phyloP scores from a whole-genome alignment of 2,888 invertebrate genomes.

The Lymantria dispar region DNA sequence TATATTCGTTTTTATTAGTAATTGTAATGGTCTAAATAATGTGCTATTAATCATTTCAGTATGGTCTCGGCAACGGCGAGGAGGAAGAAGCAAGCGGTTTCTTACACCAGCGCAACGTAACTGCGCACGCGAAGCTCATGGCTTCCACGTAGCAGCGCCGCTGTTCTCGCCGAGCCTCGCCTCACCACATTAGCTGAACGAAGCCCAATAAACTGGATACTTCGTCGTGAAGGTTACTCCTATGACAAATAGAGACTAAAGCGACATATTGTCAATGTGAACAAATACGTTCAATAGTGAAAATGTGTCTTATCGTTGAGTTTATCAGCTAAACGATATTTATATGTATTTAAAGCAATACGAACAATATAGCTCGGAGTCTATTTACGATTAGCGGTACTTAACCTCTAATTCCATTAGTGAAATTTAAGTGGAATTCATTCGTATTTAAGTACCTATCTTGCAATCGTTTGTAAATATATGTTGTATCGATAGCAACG shows the following conservation, averaged over 20 bases:
- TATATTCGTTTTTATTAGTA: no score
- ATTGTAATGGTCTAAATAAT: no score
- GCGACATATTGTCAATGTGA: no score
- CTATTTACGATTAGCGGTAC: conserved; percentile 18
- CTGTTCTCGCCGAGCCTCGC: conserved; percentile 2
- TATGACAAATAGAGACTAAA: no score
- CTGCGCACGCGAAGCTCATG: conserved; percentile 92
- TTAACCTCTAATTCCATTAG: conserved; percentile 15
- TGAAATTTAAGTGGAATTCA: neutral
- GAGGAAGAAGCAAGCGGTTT: conserved; percentile 87
- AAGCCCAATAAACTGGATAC: neutral
- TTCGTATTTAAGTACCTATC: neutral
- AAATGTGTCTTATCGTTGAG: no score
- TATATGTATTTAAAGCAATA: no score
- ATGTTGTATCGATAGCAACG: neutral
- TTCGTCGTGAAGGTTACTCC: no score
- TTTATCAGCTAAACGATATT: no score
- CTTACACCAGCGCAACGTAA: conserved; percentile 93
- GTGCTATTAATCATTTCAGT: conserved; percentile 41
- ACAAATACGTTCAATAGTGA: no score
- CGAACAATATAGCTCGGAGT: conserved; percentile 6
- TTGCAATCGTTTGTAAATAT: neutral
- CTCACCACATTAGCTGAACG: neutral
- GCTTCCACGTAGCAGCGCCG: conserved; percentile 88
- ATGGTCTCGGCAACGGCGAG: conserved; percentile 66